Base-by-base conservation (phyloP, 2,113 vertebrate genomes). In the Maccullochella peelii region DNA sequence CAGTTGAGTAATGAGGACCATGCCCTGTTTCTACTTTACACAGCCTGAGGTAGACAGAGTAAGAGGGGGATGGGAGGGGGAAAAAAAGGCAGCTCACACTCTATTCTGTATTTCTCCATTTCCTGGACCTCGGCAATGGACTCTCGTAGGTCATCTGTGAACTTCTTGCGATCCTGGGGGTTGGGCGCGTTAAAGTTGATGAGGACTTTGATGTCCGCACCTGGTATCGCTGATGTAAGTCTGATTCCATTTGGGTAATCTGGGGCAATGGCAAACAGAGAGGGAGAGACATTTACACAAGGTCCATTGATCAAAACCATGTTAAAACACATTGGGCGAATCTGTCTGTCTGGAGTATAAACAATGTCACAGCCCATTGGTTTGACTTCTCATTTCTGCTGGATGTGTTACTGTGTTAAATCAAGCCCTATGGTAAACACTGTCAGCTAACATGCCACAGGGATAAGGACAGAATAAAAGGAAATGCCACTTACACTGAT, bases 21-120 rank as follows among this genome's bases (percentile, higher is more conserved):
- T 80, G 74, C 76, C 77, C 66, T 54, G 83, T 77, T 83, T 88
- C 81, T 75, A 57, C 77, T 90, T 90, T 25, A 70, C 81, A 74
- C 73, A 63, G 72, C 65, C 68, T 21, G 80, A 83, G 85, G 79
- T 72, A 57, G 73, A 74, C n/a, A 21, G 25, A 67, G 25, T 18
- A 9, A 72, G 12, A 21, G 49, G 42, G 73, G 79, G 67, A 50
- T n/a, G 67, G 71, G 30, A 66, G 62, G 11, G 33, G 2, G n/a
- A 25, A 15, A 76, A 68, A 83, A 47, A 84, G 88, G 84, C 71
- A 91, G 91, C 98, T 97, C 93, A 99, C 98, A 97, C 93, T 99
- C 98, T 96, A 99, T 99, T 89, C 98, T 96, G 96, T 99, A 98
- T 93, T 99, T 99, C 95, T 99, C 98, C 98, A 99, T 99, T 94